Conservation (phyloP, 2,113 vertebrate species). For the Lasiurus cinereus region DNA sequence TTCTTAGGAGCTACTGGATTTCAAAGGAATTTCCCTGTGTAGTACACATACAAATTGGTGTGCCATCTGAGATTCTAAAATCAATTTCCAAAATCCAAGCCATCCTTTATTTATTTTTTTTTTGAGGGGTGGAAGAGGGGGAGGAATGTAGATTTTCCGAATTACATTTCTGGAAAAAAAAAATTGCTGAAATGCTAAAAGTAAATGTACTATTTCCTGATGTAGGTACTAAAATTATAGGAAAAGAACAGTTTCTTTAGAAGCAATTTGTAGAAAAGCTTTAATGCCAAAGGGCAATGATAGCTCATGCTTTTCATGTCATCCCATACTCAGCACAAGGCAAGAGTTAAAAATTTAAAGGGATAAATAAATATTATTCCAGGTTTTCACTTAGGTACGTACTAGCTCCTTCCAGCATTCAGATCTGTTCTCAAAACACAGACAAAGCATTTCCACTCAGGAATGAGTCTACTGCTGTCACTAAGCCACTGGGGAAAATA, state of each 20-base stretch:
- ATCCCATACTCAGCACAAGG: not conserved
- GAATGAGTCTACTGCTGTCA: not conserved
- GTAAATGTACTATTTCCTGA: not conserved
- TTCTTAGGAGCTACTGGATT: constrained; percentile 18
- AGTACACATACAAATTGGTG: not conserved
- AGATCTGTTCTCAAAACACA: constrained; percentile 32
- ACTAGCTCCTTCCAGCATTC: not conserved
- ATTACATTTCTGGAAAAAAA: constrained; percentile 44
- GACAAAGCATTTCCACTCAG: constrained; percentile 8
- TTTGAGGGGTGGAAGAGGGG: not conserved
- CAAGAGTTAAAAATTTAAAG: not conserved
- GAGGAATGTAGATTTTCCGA: not conserved
- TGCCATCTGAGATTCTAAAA: constrained; percentile 35
- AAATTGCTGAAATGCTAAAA: constrained; percentile 15
- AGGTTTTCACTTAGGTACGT: constrained; percentile 43
- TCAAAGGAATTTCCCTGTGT: not conserved
- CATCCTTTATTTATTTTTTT: not conserved
- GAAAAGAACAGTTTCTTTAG: not conserved
- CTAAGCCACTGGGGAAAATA: not conserved
- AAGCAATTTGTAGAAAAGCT: not conserved
- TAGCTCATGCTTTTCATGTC: not conserved
- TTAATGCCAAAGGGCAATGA: not conserved
- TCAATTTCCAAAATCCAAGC: constrained; percentile 54
- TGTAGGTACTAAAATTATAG: not conserved
- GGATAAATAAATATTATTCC: constrained; percentile 5